phyloP scores from a whole-genome alignment of 2,888 invertebrate genomes.

The Thymelicus lineola region DNA sequence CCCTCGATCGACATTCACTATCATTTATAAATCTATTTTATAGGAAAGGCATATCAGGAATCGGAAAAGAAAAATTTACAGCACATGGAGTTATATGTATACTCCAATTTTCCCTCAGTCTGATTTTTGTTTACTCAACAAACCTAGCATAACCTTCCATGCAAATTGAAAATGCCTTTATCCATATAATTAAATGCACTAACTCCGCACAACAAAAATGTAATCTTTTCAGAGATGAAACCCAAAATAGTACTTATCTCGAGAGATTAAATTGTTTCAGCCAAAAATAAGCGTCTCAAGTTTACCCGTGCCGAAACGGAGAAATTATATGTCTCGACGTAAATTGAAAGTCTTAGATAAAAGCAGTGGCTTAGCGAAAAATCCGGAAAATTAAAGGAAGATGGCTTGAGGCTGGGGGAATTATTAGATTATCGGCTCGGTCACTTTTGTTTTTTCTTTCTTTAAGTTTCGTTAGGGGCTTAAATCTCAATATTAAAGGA shows the following conservation, averaged over 20 bases:
- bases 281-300: constrained; percentile 49
- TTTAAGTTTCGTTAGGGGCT: constrained; percentile 13
- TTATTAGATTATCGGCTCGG: constrained; percentile 42
- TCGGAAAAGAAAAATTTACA: no score
- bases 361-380: constrained; percentile 50
- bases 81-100: no score
- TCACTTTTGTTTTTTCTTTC: constrained; percentile 39
- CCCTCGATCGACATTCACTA: no score
- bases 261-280: constrained; percentile 46
- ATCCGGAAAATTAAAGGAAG: constrained; percentile 56
- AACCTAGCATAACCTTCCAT: neutral
- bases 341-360: constrained; percentile 57
- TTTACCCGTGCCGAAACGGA: constrained; percentile 48
- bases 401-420: constrained; percentile 36
- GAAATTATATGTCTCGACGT: constrained; percentile 54
- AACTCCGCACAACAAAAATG: constrained; percentile 23
- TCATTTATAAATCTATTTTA: no score
- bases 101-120: no score
- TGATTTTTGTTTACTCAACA: neutral
- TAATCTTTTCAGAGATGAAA: constrained; percentile 31
- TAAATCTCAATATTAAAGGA: constrained; percentile 38
- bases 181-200: constrained; percentile 21
- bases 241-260: constrained; percentile 41
- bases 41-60: no score
- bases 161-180: neutral